phyloP scores from a whole-genome alignment of 1,140 invertebrate species.

The Colletes gigas region DNA sequence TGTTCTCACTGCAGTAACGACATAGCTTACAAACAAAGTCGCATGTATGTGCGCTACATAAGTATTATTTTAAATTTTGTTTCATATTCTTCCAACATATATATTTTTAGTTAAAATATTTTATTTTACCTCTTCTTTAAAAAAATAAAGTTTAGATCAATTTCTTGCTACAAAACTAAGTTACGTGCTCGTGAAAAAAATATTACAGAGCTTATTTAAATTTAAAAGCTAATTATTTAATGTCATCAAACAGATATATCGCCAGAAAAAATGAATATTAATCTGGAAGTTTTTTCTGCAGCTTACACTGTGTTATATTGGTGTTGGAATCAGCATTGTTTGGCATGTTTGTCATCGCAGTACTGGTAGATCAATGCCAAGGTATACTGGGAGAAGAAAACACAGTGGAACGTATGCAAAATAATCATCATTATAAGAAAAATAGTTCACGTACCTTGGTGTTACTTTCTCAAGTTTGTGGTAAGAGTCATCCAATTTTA shows the following conservation, averaged over 20 bases:
- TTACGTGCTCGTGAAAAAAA: neutral
- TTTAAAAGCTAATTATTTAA: neutral
- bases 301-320: slow-evolving; percentile 92
- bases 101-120: neutral
- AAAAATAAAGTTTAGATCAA: neutral
- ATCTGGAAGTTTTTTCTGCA: slow-evolving; percentile 78
- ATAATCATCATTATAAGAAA: slow-evolving; percentile 84
- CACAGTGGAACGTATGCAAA: slow-evolving; percentile 89
- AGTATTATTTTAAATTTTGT: neutral
- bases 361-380: slow-evolving; percentile 93
- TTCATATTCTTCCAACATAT: neutral
- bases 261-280: slow-evolving; percentile 21
- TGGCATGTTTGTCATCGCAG: slow-evolving; percentile 94
- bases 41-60: slow-evolving; percentile 85
- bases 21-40: slow-evolving; percentile 86
- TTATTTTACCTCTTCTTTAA: too few species aligned
- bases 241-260: neutral
- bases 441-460: slow-evolving; percentile 83
- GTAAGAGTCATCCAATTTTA: slow-evolving; percentile 85
- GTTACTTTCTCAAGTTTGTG: slow-evolving; percentile 90
- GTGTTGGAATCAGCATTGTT: slow-evolving; percentile 92
- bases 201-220: neutral
- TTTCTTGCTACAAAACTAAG: slow-evolving; percentile 27
- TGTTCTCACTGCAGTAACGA: slow-evolving; percentile 87
- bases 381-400: slow-evolving; percentile 93